A percentile compares a stretch with the other conserved stretches of the same genome.
Evolutionary conservation across 2,113 vertebrate species (phyloP).

Genomic region (Myotis brandtii): DNA sequence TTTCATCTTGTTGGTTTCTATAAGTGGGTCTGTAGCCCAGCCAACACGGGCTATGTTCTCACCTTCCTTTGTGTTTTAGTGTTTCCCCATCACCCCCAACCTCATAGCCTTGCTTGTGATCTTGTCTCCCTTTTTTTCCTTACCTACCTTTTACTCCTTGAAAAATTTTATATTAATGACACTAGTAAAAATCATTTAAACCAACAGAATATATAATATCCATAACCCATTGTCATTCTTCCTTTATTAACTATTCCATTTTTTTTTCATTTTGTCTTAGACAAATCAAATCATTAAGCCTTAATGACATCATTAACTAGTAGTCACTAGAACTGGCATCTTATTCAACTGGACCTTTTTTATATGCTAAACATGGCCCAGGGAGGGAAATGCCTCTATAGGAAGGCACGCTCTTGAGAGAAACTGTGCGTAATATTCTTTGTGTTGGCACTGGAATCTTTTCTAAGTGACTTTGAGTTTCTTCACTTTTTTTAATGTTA

Average conservation of each 20-base stretch:
- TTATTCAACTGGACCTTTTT: slow-evolving; percentile 27
- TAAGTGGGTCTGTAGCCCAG: background rate
- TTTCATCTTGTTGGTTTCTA: background rate
- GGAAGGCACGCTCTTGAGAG: background rate
- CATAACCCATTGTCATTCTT: background rate
- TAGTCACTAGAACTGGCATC: background rate
- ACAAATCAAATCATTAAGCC: background rate
- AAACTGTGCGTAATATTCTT: slow-evolving; percentile 29
- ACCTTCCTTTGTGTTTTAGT: background rate
- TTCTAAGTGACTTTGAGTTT: slow-evolving; percentile 58
- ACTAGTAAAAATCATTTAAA: slow-evolving; percentile 24
- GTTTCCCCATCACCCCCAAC: background rate
- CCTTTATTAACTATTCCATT: background rate
- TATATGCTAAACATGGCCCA: slow-evolving; percentile 24
- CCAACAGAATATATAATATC: background rate
- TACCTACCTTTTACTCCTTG: background rate
- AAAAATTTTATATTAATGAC: background rate
- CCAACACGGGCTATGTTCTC: background rate
- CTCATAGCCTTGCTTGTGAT: background rate
- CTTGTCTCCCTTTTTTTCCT: background rate
- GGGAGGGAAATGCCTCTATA: background rate
- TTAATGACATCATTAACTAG: slow-evolving; percentile 59
- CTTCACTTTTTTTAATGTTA: slow-evolving; percentile 1
- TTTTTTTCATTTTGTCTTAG: slow-evolving; percentile 17
- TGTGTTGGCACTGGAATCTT: background rate